Conservation (phyloP, 64 coral and sea anemone species). For the Trachythela sp. region DNA sequence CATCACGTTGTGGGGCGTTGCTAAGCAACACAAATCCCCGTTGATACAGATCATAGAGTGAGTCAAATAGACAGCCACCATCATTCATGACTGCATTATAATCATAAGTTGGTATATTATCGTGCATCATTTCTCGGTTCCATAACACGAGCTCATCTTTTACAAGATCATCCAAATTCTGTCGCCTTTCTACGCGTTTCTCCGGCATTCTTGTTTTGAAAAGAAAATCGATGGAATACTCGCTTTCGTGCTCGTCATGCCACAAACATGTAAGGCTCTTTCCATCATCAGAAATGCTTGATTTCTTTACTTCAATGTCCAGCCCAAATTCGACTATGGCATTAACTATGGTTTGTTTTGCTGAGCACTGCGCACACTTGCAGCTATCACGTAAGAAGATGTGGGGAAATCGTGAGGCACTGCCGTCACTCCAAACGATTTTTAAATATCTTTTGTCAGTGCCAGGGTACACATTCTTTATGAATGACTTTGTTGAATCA, state of each 20-base stretch:
- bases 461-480: not conserved
- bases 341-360: not conserved
- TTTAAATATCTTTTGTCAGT: not conserved
- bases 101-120: not conserved
- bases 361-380: not conserved
- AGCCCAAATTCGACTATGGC: not conserved
- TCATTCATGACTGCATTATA: not conserved
- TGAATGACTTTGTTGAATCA: not conserved
- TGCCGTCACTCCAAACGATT: not conserved
- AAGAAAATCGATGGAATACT: not conserved
- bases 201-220: not conserved
- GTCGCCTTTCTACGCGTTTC: not conserved
- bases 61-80: not conserved
- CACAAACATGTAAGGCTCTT: not conserved
- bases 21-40: not conserved
- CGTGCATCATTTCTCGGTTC: not conserved
- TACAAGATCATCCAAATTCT: not conserved
- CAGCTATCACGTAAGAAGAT: not conserved
- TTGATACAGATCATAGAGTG: not conserved
- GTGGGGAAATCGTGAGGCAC: not conserved
- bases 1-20: not conserved
- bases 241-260: not conserved
- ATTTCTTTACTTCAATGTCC: not conserved
- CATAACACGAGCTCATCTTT: not conserved
- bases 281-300: not conserved